Conservation (phyloP, 2,797 vertebrate genomes). For the Aphelocoma californica region DNA sequence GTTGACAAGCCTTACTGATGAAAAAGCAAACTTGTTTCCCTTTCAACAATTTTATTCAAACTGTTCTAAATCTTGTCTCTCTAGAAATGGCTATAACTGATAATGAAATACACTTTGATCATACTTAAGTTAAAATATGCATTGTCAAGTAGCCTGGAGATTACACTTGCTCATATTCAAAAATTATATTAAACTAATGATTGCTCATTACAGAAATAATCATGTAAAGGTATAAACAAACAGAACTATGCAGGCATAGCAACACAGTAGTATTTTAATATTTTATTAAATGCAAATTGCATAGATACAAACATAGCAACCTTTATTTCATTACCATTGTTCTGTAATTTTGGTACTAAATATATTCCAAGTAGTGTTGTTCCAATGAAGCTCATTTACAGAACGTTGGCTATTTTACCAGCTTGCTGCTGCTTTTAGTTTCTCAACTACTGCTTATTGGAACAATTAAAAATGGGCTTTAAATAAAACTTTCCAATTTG, state of each 20-base stretch:
- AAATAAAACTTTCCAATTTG: not conserved
- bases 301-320: not conserved
- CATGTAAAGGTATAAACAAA: not conserved
- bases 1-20: not conserved
- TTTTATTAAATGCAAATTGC: not conserved
- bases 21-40: not conserved
- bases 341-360: not conserved
- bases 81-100: not conserved
- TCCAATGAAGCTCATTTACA: not conserved
- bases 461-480: not conserved
- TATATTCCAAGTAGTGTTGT: not conserved
- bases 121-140: not conserved
- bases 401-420: not conserved
- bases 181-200: not conserved
- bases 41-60: not conserved
- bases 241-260: not conserved
- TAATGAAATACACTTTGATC: not conserved
- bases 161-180: not conserved
- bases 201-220: not conserved
- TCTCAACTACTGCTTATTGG: not conserved
- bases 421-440: not conserved
- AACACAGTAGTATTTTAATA: not conserved
- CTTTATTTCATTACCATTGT: not conserved
- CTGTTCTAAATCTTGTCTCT: not conserved
- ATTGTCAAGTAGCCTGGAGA: not conserved